These are phyloP conservation scores for Torymus tubicola DNA, from an alignment of 2,888 invertebrate genomes.

Conservation along the genomic window DNA sequence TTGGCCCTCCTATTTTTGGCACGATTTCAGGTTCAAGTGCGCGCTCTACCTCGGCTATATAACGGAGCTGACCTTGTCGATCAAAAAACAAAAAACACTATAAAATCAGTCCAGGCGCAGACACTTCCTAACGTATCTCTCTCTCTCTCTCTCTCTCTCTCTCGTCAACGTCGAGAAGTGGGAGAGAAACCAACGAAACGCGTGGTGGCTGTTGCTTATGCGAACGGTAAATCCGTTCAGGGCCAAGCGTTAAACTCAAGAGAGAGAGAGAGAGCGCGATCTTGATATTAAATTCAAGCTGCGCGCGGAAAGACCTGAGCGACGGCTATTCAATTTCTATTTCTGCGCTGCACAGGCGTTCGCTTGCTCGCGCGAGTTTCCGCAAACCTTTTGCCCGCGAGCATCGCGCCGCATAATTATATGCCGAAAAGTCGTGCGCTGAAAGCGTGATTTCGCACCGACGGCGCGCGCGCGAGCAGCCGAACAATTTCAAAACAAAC, in stretches of 20 bases:
- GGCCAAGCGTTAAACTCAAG: conserved; percentile 29
- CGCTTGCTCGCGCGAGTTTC: conserved; percentile 41
- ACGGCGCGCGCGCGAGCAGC: not conserved
- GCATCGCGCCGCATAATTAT: conserved; percentile 33
- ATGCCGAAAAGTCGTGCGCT: conserved; percentile 53
- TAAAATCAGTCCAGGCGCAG: conserved; percentile 45
- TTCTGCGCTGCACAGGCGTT: conserved; percentile 9
- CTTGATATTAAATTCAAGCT: conserved; percentile 56
- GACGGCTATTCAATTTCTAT: conserved; percentile 48
- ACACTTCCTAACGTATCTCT: conserved; percentile 21
- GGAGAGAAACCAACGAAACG: not conserved
- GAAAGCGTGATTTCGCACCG: conserved; percentile 34
- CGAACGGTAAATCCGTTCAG: conserved; percentile 58
- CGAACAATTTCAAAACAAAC: conserved; percentile 34
- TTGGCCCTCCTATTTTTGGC: conserved; percentile 23
- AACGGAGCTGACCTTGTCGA: conserved; percentile 29
- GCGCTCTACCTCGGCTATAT: not conserved
- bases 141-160: no score
- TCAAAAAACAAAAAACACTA: conserved; percentile 41
- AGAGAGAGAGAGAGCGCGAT: conserved; percentile 20
- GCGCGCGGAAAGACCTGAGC: conserved; percentile 35
- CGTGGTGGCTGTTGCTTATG: not conserved
- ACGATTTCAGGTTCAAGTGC: conserved; percentile 17
- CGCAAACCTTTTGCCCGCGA: conserved; percentile 42
- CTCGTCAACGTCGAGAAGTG: no score